phyloP scores from a whole-genome alignment of 1,140 invertebrate genomes.

The Anadara kagoshimensis region DNA sequence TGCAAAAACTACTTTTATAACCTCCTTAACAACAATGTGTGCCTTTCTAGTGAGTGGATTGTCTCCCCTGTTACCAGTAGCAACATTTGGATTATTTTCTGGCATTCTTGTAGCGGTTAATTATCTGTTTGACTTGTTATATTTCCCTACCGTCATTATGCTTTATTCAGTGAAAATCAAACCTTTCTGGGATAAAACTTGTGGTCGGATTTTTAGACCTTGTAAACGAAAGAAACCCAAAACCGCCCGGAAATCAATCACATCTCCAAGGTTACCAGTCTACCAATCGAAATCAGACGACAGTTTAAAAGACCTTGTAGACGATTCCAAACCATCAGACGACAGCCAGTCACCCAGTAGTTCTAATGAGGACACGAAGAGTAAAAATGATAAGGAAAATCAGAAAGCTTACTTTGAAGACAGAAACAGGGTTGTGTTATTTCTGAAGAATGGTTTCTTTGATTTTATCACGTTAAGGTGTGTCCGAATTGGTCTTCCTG shows the following conservation, averaged over 20 bases:
- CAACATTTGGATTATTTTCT: constrained; percentile 66
- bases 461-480: constrained; percentile 49
- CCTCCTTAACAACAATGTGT: constrained; percentile 64
- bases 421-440: constrained; percentile 35
- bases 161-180: constrained; percentile 55
- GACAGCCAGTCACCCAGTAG: neutral
- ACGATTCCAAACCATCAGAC: neutral
- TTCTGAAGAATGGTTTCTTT: constrained; percentile 46
- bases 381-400: constrained; percentile 9
- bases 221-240: neutral
- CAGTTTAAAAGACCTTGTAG: neutral
- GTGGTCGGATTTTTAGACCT: neutral
- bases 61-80: constrained; percentile 58
- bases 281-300: no score
- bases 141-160: constrained; percentile 66
- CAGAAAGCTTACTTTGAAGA: constrained; percentile 40
- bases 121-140: constrained; percentile 66
- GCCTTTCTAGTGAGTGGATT: constrained; percentile 62
- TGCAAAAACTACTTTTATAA: constrained; percentile 61
- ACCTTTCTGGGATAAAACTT: constrained; percentile 14
- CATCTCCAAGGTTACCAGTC: neutral
- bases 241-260: neutral
- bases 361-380: neutral
- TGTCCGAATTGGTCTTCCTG: constrained; percentile 42
- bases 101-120: constrained; percentile 62